Percentiles rank a stretch among this genome's conserved stretches.
These are phyloP conservation scores for Temnothorax curvispinosus DNA, from an alignment of 1,140 invertebrate species.

Conservation along the genomic window DNA sequence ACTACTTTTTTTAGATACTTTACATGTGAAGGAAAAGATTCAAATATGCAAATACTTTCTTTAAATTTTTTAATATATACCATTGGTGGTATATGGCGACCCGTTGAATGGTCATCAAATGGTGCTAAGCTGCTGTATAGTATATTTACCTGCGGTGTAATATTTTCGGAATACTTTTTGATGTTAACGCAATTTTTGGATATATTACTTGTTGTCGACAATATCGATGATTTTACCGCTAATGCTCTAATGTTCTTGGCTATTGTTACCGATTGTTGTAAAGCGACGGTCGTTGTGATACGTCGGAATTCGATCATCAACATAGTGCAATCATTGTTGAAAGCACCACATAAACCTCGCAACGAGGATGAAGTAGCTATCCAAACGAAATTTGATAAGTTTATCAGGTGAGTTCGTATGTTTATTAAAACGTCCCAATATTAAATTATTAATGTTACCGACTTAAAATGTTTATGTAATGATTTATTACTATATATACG, in stretches of 20 bases:
- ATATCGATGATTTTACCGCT: too few species aligned
- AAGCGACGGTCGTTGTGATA: too few species aligned
- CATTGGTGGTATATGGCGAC: conserved; percentile 43
- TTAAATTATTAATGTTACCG: too few species aligned
- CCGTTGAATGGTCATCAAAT: conserved; percentile 26
- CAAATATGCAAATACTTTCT: conserved; percentile 6
- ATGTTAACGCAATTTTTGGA: too few species aligned
- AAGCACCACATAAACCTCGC: not conserved
- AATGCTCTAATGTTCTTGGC: too few species aligned
- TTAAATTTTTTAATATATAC: conserved; percentile 44
- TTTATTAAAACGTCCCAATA: too few species aligned
- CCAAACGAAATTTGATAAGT: conserved; percentile 23
- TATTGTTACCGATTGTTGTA: too few species aligned
- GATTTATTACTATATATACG: not conserved
- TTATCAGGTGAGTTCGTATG: conserved; percentile 17
- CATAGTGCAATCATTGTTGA: too few species aligned
- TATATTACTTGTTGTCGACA: too few species aligned
- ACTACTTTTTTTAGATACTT: not conserved
- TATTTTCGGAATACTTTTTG: not conserved
- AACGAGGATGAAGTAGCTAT: conserved; percentile 11
- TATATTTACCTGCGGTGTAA: not conserved
- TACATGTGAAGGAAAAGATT: not conserved
- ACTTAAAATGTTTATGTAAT: not conserved
- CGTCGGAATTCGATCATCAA: too few species aligned
- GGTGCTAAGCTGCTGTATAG: not conserved